These are phyloP conservation scores for Protonemura montana DNA, from an alignment of 2,888 invertebrate genomes.

Conservation along the genomic window DNA sequence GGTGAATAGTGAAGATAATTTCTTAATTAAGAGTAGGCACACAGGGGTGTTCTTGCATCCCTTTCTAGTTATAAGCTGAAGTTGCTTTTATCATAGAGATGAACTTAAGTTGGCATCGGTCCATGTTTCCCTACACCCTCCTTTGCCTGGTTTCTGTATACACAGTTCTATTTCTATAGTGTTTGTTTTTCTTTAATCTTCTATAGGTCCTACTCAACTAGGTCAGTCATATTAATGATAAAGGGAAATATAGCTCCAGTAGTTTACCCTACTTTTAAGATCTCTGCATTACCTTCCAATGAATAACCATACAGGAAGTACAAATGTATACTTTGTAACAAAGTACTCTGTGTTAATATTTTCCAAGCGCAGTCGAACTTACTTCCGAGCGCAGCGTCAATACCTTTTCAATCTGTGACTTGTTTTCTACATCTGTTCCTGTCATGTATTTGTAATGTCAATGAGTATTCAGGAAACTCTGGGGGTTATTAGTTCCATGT, in stretches of 20 bases:
- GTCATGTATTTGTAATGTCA: not conserved
- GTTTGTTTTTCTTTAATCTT: constrained; percentile 14
- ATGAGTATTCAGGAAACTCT: constrained; percentile 25
- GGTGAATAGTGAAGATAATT: not conserved
- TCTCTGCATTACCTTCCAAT: not conserved
- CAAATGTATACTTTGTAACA: not conserved
- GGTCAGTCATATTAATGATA: not conserved
- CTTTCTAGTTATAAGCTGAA: not conserved
- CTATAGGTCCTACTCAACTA: not conserved
- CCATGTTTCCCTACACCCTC: not conserved
- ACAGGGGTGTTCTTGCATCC: not conserved
- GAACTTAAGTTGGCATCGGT: not conserved
- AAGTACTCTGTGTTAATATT: not conserved
- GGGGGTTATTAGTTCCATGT: constrained; percentile 35
- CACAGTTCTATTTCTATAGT: constrained; percentile 10
- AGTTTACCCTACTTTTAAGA: not conserved
- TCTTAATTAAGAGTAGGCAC: not conserved
- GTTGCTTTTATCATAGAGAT: not conserved
- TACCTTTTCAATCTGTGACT: not conserved
- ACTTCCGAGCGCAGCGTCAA: not conserved
- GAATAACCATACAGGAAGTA: not conserved
- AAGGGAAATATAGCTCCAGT: not conserved
- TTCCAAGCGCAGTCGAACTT: not conserved
- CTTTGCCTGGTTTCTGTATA: not conserved
- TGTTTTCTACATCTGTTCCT: not conserved